These are phyloP conservation scores for Coelopa frigida DNA, from an alignment of 1,140 invertebrate species.

Conservation along the genomic window DNA sequence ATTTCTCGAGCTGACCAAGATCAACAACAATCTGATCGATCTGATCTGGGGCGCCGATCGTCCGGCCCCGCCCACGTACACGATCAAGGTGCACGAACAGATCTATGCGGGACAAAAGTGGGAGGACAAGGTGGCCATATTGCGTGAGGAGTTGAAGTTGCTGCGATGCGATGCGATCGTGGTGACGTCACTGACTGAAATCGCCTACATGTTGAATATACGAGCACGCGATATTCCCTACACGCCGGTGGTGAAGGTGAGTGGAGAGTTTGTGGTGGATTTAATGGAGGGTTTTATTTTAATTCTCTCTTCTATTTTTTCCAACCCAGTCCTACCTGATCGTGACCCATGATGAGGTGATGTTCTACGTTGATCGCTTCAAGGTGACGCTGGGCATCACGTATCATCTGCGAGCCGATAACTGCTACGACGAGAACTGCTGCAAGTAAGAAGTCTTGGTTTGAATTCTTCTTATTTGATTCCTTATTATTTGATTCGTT, in stretches of 20 bases:
- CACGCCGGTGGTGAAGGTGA: conserved; percentile 68
- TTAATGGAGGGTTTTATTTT: not conserved
- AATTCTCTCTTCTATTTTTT: not conserved
- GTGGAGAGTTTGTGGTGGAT: not conserved
- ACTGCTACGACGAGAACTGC: conserved; percentile 57
- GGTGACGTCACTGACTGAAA: conserved; percentile 83
- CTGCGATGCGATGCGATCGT: conserved; percentile 69
- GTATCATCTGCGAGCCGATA: conserved; percentile 48
- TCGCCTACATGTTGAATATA: conserved; percentile 93
- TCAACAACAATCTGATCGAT: conserved; percentile 72
- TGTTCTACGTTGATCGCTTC: conserved; percentile 55
- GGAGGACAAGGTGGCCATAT: conserved; percentile 62
- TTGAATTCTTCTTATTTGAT: not conserved
- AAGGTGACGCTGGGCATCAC: conserved; percentile 53
- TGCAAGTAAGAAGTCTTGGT: conserved; percentile 51
- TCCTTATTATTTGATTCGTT: not conserved
- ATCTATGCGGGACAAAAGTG: conserved; percentile 49
- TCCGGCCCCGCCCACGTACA: conserved; percentile 45
- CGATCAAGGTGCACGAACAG: conserved; percentile 51
- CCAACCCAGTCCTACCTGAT: conserved; percentile 58
- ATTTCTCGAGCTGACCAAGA: conserved; percentile 54
- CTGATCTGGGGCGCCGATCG: conserved; percentile 68
- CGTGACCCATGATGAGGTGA: conserved; percentile 55
- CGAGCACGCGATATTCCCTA: conserved; percentile 82
- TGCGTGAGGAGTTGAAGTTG: conserved; percentile 59